Evolutionary conservation across 2,113 vertebrate species (phyloP).

Genomic region (Onychostoma macrolepis): DNA sequence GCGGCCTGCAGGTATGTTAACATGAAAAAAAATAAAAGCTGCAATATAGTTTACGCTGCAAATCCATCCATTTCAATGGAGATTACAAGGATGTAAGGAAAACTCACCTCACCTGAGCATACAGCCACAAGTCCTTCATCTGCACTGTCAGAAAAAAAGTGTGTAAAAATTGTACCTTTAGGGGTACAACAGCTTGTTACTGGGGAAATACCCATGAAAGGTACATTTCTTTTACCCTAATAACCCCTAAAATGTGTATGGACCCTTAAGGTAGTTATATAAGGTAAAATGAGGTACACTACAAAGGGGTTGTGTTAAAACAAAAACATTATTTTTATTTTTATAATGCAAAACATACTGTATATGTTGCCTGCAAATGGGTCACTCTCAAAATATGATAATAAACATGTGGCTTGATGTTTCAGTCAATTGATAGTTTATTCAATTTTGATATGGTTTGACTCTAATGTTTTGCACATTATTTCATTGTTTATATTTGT

Average conservation of each 20-base stretch:
- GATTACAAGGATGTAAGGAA: background rate
- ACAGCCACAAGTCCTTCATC: background rate
- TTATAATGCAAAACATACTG: too few relatives aligned
- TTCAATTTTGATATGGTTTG: background rate
- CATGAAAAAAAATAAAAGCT: background rate
- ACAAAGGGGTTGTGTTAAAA: too few relatives aligned
- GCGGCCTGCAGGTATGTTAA: constrained; percentile 84
- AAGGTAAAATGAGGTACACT: background rate
- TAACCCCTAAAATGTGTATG: background rate
- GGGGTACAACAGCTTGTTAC: background rate
- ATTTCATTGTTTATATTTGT: background rate
- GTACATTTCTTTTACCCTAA: background rate
- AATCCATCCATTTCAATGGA: background rate
- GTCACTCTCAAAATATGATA: too few relatives aligned
- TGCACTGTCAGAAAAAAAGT: background rate
- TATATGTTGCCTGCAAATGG: too few relatives aligned
- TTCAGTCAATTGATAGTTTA: too few relatives aligned
- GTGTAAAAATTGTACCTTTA: background rate
- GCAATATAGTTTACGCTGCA: background rate
- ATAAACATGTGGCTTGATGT: too few relatives aligned
- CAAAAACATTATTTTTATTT: too few relatives aligned
- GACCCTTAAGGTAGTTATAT: background rate
- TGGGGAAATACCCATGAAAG: background rate
- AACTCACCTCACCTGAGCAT: background rate
- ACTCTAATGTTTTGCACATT: background rate